A percentile compares a stretch with the other conserved stretches of the same genome.
Evolutionary conservation across 2,113 vertebrate genomes (phyloP).

Genomic region (Pampusana beccarii): DNA sequence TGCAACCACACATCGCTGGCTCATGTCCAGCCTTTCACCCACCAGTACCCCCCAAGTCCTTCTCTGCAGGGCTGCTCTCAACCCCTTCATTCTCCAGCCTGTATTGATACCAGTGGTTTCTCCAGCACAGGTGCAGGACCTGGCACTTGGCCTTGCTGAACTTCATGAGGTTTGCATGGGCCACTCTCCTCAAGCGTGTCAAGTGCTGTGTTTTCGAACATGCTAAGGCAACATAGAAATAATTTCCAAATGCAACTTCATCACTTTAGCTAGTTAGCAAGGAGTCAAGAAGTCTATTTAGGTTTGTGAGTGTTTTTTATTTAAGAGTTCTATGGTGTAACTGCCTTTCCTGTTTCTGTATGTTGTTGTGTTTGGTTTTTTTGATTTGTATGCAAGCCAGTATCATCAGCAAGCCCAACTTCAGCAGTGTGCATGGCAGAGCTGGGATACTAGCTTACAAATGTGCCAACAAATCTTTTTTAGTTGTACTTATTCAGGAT

Average conservation of each 20-base stretch:
- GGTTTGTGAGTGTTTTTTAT: neutral
- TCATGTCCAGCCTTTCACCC: neutral
- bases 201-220: neutral
- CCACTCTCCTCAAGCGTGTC: neutral
- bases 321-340: neutral
- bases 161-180: neutral
- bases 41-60: neutral
- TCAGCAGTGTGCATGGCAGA: neutral
- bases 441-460: neutral
- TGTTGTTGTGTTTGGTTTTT: neutral
- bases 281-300: neutral
- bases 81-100: neutral
- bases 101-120: neutral
- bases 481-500: neutral
- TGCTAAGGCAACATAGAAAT: neutral
- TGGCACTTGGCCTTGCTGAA: neutral
- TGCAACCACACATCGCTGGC: rapidly evolving
- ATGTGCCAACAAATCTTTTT: neutral
- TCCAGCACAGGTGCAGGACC: neutral
- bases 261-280: neutral
- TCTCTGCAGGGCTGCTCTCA: rapidly evolving
- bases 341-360: neutral
- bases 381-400: neutral
- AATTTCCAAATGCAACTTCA: neutral
- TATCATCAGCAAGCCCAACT: neutral